These are phyloP conservation scores for Sabellastarte sp. DNA, from an alignment of 2,888 invertebrate genomes.

Conservation along the genomic window DNA sequence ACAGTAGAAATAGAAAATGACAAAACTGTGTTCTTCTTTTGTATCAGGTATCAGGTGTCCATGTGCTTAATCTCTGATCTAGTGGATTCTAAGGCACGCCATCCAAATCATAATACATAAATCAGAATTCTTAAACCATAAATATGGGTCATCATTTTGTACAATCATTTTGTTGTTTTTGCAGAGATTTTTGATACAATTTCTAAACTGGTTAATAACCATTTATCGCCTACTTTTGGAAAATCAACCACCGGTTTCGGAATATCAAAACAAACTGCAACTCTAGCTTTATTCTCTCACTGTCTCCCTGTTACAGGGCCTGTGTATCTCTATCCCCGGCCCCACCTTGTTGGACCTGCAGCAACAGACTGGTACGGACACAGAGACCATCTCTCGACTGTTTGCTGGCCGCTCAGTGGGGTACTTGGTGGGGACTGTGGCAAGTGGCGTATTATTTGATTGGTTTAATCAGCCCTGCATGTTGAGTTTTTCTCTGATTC, in stretches of 20 bases:
- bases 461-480: conserved; percentile 56
- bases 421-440: conserved; percentile 58
- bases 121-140: too few relatives aligned
- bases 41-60: too few relatives aligned
- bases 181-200: neutral
- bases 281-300: neutral
- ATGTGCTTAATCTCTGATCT: too few relatives aligned
- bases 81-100: too few relatives aligned
- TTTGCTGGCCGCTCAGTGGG: conserved; percentile 59
- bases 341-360: conserved; percentile 58
- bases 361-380: conserved; percentile 45
- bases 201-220: neutral
- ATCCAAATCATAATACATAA: too few relatives aligned
- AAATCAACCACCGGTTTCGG: neutral
- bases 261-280: too few relatives aligned
- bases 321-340: conserved; percentile 60
- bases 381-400: conserved; percentile 52
- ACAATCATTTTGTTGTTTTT: neutral
- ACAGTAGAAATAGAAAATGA: too few relatives aligned
- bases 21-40: too few relatives aligned
- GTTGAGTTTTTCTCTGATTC: conserved; percentile 54
- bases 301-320: conserved; percentile 48
- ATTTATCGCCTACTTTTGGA: conserved; percentile 1
- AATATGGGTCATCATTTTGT: too few relatives aligned
- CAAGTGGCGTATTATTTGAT: conserved; percentile 56